Conservation (phyloP, 2,888 invertebrate genomes). For the Gerris lacustris region DNA sequence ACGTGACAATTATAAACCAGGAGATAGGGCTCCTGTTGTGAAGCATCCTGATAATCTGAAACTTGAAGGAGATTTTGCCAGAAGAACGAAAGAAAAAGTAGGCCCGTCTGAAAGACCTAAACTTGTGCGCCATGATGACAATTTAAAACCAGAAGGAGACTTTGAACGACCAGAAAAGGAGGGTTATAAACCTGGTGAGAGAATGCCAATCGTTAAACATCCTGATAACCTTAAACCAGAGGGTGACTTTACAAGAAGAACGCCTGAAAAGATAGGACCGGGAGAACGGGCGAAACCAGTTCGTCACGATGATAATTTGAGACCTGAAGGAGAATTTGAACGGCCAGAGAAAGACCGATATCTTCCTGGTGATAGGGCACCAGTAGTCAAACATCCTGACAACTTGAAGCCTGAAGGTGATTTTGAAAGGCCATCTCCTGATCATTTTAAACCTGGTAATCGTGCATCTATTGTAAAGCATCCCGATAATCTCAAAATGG, state of each 20-base stretch:
- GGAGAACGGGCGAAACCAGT: constrained; percentile 39
- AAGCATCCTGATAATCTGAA: constrained; percentile 37
- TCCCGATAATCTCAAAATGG: constrained; percentile 36
- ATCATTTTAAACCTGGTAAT: constrained; percentile 34
- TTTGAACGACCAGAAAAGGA: constrained; percentile 40
- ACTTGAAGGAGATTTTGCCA: constrained; percentile 42
- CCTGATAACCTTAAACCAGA: constrained; percentile 45
- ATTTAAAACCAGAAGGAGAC: constrained; percentile 40
- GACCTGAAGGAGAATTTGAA: constrained; percentile 44
- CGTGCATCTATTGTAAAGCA: constrained; percentile 37
- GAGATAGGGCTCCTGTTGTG: constrained; percentile 41
- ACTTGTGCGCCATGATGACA: constrained; percentile 37
- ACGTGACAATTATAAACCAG: constrained; percentile 40
- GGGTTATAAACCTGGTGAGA: constrained; percentile 37
- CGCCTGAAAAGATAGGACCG: constrained; percentile 38
- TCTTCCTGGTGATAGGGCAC: constrained; percentile 34
- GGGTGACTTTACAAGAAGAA: constrained; percentile 41
- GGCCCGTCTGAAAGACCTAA: constrained; percentile 35
- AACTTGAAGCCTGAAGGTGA: constrained; percentile 43
- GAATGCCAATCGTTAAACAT: constrained; percentile 34
- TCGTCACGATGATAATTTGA: constrained; percentile 37
- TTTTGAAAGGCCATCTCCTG: constrained; percentile 38
- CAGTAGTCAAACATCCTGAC: constrained; percentile 37
- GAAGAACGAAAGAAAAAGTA: constrained; percentile 34
- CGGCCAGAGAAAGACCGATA: constrained; percentile 25